Evolutionary conservation across 1,140 invertebrate species (phyloP).

Genomic region (Pseudachorutes palmiensis): DNA sequence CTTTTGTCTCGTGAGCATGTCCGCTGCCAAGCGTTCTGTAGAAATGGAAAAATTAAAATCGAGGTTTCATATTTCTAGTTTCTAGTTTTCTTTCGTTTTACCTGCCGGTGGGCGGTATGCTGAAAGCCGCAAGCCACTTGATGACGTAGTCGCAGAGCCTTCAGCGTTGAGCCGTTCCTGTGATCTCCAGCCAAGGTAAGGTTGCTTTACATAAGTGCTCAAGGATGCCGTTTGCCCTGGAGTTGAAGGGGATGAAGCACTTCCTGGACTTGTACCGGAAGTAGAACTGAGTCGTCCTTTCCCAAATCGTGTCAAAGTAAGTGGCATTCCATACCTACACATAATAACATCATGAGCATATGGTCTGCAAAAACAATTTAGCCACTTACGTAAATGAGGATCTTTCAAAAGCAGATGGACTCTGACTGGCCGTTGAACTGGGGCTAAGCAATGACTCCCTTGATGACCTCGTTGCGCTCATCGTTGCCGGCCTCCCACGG

Average conservation of each 20-base stretch:
- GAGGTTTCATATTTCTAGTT: neutral
- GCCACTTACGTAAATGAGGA: constrained; percentile 37
- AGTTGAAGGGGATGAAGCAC: constrained; percentile 48
- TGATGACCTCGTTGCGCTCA: constrained; percentile 38
- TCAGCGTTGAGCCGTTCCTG: constrained; percentile 58
- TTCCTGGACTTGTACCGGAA: constrained; percentile 35
- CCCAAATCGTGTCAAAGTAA: constrained; percentile 27
- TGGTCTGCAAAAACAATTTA: neutral
- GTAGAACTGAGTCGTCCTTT: constrained; percentile 30
- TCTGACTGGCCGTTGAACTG: constrained; percentile 38
- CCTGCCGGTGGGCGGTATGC: constrained; percentile 30
- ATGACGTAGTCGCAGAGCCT: constrained; percentile 40
- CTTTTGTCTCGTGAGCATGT: constrained; percentile 22
- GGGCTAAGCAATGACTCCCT: constrained; percentile 39
- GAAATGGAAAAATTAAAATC: neutral
- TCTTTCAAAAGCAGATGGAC: constrained; percentile 36
- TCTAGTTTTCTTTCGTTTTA: constrained; percentile 5
- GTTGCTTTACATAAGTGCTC: constrained; percentile 60
- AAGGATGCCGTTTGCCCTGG: constrained; percentile 49
- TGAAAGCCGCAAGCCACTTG: constrained; percentile 18
- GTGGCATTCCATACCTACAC: constrained; percentile 36
- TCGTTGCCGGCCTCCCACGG: constrained; percentile 34
- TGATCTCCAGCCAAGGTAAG: constrained; percentile 81
- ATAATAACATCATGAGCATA: too few species aligned
- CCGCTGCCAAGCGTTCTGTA: constrained; percentile 29